A percentile compares a stretch with the other conserved stretches of the same genome.
Conservation (phyloP, 2,113 vertebrate species). For the Mus spicilegus region DNA sequence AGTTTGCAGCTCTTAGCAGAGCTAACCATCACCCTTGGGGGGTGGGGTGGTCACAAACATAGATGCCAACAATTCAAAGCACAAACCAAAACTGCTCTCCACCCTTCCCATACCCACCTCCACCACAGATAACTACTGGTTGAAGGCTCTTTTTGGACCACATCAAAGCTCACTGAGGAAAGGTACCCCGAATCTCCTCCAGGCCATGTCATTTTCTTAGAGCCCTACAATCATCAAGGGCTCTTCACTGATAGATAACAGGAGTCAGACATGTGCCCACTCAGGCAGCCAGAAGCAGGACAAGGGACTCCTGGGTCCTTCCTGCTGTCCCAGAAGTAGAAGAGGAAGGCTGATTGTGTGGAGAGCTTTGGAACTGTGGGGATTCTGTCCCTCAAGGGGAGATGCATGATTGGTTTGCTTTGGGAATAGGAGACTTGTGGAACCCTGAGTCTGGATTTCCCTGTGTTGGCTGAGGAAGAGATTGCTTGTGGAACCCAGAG, state of each 20-base stretch:
- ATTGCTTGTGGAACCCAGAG: constrained; percentile 8
- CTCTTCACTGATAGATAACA: constrained; percentile 5
- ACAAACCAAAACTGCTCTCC: constrained; percentile 46
- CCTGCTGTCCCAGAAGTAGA: background rate
- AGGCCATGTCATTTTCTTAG: background rate
- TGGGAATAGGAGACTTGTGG: constrained; percentile 66
- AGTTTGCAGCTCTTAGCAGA: constrained; percentile 67
- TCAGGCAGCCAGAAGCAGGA: background rate
- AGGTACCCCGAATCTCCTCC: background rate
- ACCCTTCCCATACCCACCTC: background rate
- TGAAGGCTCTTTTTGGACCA: constrained; percentile 77
- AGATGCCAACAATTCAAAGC: constrained; percentile 64
- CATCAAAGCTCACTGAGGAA: constrained; percentile 62
- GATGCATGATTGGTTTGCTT: constrained; percentile 68
- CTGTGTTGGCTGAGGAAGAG: constrained; percentile 52
- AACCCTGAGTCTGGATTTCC: constrained; percentile 79
- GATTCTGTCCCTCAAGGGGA: constrained; percentile 55
- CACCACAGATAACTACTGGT: constrained; percentile 58
- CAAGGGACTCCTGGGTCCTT: background rate
- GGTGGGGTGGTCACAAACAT: constrained; percentile 65
- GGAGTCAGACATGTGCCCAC: background rate
- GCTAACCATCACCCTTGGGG: constrained; percentile 25
- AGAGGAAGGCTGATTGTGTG: constrained; percentile 59
- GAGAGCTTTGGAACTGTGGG: constrained; percentile 58
- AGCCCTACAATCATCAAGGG: background rate